Evolutionary conservation across 2,888 invertebrate species (phyloP).

Genomic region (Galerucella nymphaeae): DNA sequence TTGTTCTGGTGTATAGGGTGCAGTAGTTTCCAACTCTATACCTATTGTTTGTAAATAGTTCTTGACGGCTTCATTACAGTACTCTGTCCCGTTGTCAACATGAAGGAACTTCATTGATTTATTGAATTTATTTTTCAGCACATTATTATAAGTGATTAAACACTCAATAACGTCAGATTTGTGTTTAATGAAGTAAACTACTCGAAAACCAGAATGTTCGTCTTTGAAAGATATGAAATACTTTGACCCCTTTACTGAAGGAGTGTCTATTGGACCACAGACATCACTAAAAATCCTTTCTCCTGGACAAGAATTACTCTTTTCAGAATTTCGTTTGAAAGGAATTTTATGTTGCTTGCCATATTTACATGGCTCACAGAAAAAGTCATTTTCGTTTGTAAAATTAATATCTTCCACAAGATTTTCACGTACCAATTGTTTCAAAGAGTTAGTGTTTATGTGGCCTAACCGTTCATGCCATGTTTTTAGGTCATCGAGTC

Average conservation of each 20-base stretch:
- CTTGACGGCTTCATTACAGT: slow-evolving; percentile 21
- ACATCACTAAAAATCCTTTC: slow-evolving; percentile 38
- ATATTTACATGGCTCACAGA: neutral
- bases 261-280: slow-evolving; percentile 38
- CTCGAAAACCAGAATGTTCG: slow-evolving; percentile 31
- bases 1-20: slow-evolving; percentile 21
- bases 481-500: neutral
- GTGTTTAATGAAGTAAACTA: slow-evolving; percentile 39
- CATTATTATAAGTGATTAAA: slow-evolving; percentile 31
- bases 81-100: slow-evolving; percentile 29
- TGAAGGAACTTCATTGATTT: slow-evolving; percentile 34
- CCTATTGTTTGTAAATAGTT: neutral
- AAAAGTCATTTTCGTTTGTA: too few species aligned
- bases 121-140: slow-evolving; percentile 38
- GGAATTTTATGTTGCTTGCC: neutral
- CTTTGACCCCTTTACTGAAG: slow-evolving; percentile 35
- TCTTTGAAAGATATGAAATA: slow-evolving; percentile 43
- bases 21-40: slow-evolving; percentile 14
- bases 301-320: neutral
- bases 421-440: too few species aligned
- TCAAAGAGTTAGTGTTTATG: too few species aligned
- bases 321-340: neutral
- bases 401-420: too few species aligned
- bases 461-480: neutral
- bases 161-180: slow-evolving; percentile 35